These are phyloP conservation scores for Myotis yumanensis DNA, from an alignment of 2,113 vertebrate genomes.

Conservation along the genomic window DNA sequence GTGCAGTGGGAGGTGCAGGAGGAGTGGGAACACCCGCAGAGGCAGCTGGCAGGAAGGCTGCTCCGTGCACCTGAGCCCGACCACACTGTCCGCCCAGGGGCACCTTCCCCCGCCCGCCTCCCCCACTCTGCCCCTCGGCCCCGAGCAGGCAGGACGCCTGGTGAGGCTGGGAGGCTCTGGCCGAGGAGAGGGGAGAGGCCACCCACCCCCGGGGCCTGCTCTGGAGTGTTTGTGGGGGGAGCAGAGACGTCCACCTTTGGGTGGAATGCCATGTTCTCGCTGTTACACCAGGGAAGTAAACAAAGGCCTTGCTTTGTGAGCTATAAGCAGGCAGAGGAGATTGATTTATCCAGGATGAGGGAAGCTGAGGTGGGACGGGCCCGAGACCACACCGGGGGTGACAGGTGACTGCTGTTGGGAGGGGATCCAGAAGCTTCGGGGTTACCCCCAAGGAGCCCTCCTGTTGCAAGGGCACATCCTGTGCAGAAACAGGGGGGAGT, in stretches of 20 bases:
- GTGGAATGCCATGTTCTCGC: not conserved
- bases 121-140: not conserved
- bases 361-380: not conserved
- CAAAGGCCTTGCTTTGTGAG: not conserved
- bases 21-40: too few species aligned
- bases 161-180: rapidly evolving
- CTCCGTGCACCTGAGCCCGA: too few species aligned
- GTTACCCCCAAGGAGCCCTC: rapidly evolving
- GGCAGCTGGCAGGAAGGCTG: too few species aligned
- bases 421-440: not conserved
- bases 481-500: rapidly evolving
- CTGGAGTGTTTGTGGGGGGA: too few species aligned
- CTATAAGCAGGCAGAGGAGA: not conserved
- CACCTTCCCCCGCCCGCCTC: not conserved
- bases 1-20: too few species aligned
- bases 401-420: rapidly evolving
- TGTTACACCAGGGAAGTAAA: not conserved
- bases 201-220: rapidly evolving
- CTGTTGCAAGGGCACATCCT: not conserved
- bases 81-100: too few species aligned
- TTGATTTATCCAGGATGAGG: not conserved
- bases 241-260: not conserved
- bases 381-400: not conserved
- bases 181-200: not conserved
- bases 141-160: not conserved